These are phyloP conservation scores for Cancer borealis DNA, from an alignment of 2,888 invertebrate genomes.

Conservation along the genomic window DNA sequence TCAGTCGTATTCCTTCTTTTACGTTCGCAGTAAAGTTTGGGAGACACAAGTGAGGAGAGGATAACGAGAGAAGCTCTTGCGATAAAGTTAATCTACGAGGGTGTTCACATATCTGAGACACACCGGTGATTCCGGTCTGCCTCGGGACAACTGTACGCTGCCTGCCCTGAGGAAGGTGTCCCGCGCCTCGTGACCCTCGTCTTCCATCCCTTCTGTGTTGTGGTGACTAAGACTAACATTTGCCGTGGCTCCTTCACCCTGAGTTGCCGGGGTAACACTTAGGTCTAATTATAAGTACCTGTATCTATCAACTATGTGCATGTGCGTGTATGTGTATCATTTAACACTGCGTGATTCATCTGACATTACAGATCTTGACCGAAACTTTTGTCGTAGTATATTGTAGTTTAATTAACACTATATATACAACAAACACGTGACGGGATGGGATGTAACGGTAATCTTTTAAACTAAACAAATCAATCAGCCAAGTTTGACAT, in stretches of 20 bases:
- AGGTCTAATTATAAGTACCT: too few species aligned
- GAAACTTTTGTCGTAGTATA: neutral
- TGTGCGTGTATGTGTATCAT: neutral
- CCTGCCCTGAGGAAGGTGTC: neutral
- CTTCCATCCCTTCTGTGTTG: neutral
- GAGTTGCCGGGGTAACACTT: too few species aligned
- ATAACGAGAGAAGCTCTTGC: conserved; percentile 49
- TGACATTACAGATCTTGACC: neutral
- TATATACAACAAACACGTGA: neutral
- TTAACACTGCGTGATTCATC: neutral
- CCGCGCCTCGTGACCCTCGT: neutral
- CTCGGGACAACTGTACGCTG: neutral
- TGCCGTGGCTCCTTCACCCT: too few species aligned
- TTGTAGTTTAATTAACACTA: neutral
- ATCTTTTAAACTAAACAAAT: neutral
- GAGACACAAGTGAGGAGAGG: conserved; percentile 41
- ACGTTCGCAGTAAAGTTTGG: conserved; percentile 25
- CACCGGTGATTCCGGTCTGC: neutral
- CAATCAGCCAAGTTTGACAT: neutral
- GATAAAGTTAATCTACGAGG: conserved; percentile 50
- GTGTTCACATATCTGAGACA: conserved; percentile 38
- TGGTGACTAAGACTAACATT: neutral
- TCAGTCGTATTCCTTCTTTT: conserved; percentile 45
- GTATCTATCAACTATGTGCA: too few species aligned
- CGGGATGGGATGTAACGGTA: neutral